phyloP scores from a whole-genome alignment of 1,140 invertebrate species.

The Ganaspis sp. region DNA sequence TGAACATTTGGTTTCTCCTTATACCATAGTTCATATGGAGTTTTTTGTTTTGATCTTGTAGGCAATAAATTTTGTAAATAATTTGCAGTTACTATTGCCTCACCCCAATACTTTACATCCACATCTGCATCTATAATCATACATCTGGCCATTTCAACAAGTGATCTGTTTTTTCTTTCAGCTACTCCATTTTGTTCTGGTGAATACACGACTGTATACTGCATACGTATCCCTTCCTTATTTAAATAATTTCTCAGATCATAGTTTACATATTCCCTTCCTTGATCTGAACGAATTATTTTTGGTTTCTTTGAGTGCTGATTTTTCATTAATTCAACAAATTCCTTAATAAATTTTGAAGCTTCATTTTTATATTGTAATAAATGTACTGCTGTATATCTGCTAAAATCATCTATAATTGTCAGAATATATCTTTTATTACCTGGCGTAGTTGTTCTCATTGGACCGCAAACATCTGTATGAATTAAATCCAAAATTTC shows the following conservation, averaged over 20 bases:
- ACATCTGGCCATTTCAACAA: slow-evolving; percentile 60
- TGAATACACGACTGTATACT: slow-evolving; percentile 42
- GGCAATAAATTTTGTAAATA: slow-evolving; percentile 64
- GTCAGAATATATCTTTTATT: slow-evolving; percentile 49
- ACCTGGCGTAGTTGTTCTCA: slow-evolving; percentile 37
- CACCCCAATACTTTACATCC: slow-evolving; percentile 65
- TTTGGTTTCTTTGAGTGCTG: slow-evolving; percentile 48
- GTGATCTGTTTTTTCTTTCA: slow-evolving; percentile 48
- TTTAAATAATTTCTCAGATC: slow-evolving; percentile 41
- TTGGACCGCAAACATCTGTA: slow-evolving; percentile 52
- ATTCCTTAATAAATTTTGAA: slow-evolving; percentile 43
- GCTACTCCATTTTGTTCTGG: slow-evolving; percentile 37
- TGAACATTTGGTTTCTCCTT: slow-evolving; percentile 34
- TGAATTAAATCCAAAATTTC: slow-evolving; percentile 45
- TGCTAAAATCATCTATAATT: slow-evolving; percentile 52
- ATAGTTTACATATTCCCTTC: slow-evolving; percentile 53
- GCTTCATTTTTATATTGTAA: slow-evolving; percentile 47
- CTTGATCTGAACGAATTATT: slow-evolving; percentile 55
- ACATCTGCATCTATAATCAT: slow-evolving; percentile 62
- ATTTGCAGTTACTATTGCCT: slow-evolving; percentile 65
- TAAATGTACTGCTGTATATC: slow-evolving; percentile 45
- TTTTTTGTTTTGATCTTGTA: slow-evolving; percentile 29
- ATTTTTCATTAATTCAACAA: slow-evolving; percentile 42
- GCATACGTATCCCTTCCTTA: slow-evolving; percentile 50
- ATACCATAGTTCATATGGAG: slow-evolving; percentile 38